Evolutionary conservation across 2,888 invertebrate genomes (phyloP), one percentile per base, ranked within the genome.

Genomic region (Hyposoter dolosus): DNA sequence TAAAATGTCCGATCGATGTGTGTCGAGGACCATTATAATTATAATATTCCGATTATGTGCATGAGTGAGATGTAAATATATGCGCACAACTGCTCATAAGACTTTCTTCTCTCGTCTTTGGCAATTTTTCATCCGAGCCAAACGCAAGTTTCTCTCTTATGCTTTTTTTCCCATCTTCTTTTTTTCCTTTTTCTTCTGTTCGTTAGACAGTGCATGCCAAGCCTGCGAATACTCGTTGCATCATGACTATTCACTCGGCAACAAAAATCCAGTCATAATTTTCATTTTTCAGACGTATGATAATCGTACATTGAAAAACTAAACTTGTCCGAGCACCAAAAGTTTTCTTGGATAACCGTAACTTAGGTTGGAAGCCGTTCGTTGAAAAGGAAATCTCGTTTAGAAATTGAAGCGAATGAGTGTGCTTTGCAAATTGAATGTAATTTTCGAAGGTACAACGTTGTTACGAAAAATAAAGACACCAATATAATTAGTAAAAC

Each of bases 1-100:
- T 76, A 65, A 81, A 80, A 72, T 40, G 71, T 35, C 74, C 63
- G 81, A 81, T 77, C 71, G 43, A 77, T 71, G 76, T 78, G 53
- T 76, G 74, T 76, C 81, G 56, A 81, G 75, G 66, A 81, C 35
- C 43, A 72, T 56, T 74, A 66, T 71, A 65, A 80, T 66, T 78
- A 79, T 50, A 74, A 63, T 68, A 43, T 40, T 40, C n/a, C 9
- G 17, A 56, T 66, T 5, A 65, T 63, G 47, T 19, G 17, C 32
- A 40, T 35, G 19, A 19, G 12, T 56, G 12, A 28, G 23, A 56
- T 15, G 47, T 47, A 1, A 28, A 43, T 17, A 35, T 50, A 50
- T 32, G 17, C 45, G 10, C 12, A 65, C 4, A 45, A 23, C 40
- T 65, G 19, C 50, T 50, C 56, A 28, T 45, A 47, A 45, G 66